phyloP scores from a whole-genome alignment of 2,888 invertebrate genomes.

The Cheilosia impressa region DNA sequence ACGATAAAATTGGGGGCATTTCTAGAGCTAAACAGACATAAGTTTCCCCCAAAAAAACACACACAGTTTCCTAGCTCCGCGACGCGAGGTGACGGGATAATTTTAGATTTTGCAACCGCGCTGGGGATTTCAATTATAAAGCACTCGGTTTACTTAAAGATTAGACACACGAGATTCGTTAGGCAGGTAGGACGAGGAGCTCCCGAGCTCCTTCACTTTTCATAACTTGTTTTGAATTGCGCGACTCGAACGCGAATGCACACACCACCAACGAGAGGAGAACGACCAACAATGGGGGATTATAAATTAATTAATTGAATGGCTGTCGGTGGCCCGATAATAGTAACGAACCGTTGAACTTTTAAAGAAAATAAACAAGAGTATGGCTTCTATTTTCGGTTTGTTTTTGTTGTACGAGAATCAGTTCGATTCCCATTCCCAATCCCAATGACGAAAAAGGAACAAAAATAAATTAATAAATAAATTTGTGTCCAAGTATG shows the following conservation, averaged over 20 bases:
- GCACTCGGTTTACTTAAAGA: constrained; percentile 19
- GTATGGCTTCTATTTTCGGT: constrained; percentile 68
- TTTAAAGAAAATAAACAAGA: constrained; percentile 65
- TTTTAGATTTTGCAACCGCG: constrained; percentile 53
- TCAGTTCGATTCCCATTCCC: constrained; percentile 51
- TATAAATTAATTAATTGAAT: constrained; percentile 71
- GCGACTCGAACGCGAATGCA: constrained; percentile 35
- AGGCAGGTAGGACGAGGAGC: background rate
- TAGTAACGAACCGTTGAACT: constrained; percentile 63
- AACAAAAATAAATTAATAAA: constrained; percentile 64
- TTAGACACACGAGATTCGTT: constrained; percentile 19
- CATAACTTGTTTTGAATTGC: constrained; percentile 64
- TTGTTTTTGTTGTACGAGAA: constrained; percentile 51
- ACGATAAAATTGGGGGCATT: constrained; percentile 57
- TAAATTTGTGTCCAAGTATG: constrained; percentile 58
- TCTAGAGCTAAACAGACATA: constrained; percentile 41
- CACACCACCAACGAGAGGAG: constrained; percentile 28
- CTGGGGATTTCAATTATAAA: constrained; percentile 37
- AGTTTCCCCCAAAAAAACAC: constrained; percentile 16
- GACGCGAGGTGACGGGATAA: constrained; percentile 33
- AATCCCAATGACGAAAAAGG: constrained; percentile 26
- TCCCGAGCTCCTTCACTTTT: constrained; percentile 36
- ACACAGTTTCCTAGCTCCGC: constrained; percentile 16
- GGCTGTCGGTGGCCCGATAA: constrained; percentile 53
- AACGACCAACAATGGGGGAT: constrained; percentile 57